Evolutionary conservation across 2,797 vertebrate species (phyloP), one percentile per base, ranked within the genome.

Genomic region (Loris lydekkerianus): DNA sequence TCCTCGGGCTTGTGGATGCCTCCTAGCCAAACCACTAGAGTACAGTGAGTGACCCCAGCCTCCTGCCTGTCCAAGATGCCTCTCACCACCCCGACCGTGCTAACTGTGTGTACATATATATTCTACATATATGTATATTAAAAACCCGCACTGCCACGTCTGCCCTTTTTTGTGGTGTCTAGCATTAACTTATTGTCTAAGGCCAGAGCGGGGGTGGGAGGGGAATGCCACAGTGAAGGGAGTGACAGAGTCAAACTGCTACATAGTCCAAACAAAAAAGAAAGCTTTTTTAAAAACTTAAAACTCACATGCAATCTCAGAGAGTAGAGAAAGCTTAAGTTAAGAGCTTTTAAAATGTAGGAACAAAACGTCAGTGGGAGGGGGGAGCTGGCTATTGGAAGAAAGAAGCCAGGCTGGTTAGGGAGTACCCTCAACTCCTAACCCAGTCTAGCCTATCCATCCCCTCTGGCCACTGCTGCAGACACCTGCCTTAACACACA

Each of bases 61-160:
- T 96, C 97, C 75, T 93, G 84, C 93, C 95, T 94, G 85, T 90
- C 89, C 84, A 77, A 91, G 76, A 95, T 27, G 82, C 82, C 89
- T 84, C 83, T 61, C 72, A 93, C 77, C n/a, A 70, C 94, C 97
- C 94, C 37, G 98, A 98, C 98, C 98, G 98, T 97, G 98, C 98
- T 98, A 98, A 98, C 98, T 98, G 98, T 98, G 98, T 98, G 98
- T 98, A 98, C 98, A 98, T 98, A 98, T 98, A 98, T 98, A 98
- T 98, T 98, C 98, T 98, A 98, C 97, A 98, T 97, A 98, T 98
- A 98, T 98, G 98, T 98, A 98, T 98, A 98, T 98, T 97, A 98
- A 98, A 98, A 98, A 98, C 98, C 98, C 94, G 93, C 97, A 98
- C 97, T 97, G 96, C 97, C 97, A 97, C 97, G 97, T 96, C 94